Base-by-base conservation (phyloP, 2,797 vertebrate genomes). In the Masticophis lateralis region DNA sequence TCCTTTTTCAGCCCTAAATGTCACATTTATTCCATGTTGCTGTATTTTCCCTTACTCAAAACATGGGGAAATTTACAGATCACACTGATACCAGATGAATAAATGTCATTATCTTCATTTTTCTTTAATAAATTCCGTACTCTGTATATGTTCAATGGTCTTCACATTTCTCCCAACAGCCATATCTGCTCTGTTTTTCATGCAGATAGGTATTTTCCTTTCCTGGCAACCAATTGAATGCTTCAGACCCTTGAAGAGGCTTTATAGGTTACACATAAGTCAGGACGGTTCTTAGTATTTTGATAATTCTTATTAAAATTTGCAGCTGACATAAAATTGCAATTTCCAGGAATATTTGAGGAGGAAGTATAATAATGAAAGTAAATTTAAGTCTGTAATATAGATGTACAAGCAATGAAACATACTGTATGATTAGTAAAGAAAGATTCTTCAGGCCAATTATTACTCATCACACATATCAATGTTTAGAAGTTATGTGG, bases 41-140 rank as follows among this genome's bases (percentile, higher is more conserved):
- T 66, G 59, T 9, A 14, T 61, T 55, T 92, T 56, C 0, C 43
- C 55, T 53, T 59, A 56, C 53, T 63, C 53, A 90, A 83, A 63
- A 57, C 22, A 63, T 37, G 83, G 55, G 51, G 59, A 91, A 91
- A 88, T 94, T 94, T 93, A 92, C 61, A 91, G 83, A 90, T 92
- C 69, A 51, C 28, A 25, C 55, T 91, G 93, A 92, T 88, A 79
- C 22, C 20, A 66, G 89, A 89, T 95, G 94, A 94, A 94, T 90
- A 61, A 47, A 60, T 27, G 13, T 25, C 59, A 88, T 83, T 91
- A 91, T 92, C 91, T 89, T 53, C 61, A 5, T 87, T 91, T 66
- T 37, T 53, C 74, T 89, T 79, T 37, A 83, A 20, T 43, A 83
- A 25, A 10, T 83, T 83, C 43, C 37, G 25, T 83, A 47, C 10